Conservation (phyloP, 2,113 vertebrate genomes). For the Grammomys surdaster region DNA sequence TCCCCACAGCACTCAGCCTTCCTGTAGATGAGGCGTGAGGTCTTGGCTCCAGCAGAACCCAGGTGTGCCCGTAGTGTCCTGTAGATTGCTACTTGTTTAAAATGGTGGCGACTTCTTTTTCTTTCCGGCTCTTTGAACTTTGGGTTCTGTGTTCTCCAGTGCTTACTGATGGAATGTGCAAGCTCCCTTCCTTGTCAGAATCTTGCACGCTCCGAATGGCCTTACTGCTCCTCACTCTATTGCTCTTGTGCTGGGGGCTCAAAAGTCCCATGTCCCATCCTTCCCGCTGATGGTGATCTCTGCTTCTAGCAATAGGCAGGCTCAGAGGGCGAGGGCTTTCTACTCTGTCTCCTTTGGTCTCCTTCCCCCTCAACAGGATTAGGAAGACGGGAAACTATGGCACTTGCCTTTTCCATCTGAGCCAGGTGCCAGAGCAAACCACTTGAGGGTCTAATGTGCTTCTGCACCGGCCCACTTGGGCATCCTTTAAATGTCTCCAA, state of each 20-base stretch:
- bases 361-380: background rate
- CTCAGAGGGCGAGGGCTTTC: background rate
- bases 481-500: background rate
- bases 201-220: background rate
- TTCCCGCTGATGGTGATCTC: background rate
- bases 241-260: background rate
- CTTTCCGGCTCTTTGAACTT: background rate
- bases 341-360: background rate
- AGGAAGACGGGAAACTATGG: too few relatives aligned
- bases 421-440: background rate
- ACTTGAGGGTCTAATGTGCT: background rate
- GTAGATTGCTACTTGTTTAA: background rate
- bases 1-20: background rate
- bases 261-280: background rate
- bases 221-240: background rate
- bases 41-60: background rate
- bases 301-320: conserved; percentile 9
- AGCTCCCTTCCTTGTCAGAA: background rate
- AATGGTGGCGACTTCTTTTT: background rate
- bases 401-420: background rate
- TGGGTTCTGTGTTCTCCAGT: background rate
- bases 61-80: accelerated
- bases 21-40: background rate
- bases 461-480: background rate
- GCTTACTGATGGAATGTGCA: background rate